phyloP scores from a whole-genome alignment of 2,888 invertebrate genomes.

The Spodoptera picta region DNA sequence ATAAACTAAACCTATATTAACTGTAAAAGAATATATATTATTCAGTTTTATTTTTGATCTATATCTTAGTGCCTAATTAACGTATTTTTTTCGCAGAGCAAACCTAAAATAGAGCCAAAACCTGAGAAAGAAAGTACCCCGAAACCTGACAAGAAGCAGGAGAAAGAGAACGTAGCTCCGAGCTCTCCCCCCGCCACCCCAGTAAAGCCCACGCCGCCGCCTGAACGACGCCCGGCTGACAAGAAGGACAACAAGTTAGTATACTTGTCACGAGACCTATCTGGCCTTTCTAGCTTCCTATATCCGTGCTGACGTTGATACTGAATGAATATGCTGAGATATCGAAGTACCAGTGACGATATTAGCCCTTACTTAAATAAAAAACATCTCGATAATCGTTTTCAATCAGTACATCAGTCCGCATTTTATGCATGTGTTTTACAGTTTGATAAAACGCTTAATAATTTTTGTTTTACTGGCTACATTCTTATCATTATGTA shows the following conservation, averaged over 20 bases:
- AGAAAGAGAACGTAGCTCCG: conserved; percentile 86
- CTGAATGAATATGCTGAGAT: conserved; percentile 25
- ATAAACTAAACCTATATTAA: background rate
- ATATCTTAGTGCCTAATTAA: too few species aligned
- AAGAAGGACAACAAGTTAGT: conserved; percentile 84
- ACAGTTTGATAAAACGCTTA: conserved; percentile 43
- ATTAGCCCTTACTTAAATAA: conserved; percentile 1
- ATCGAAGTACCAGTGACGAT: conserved; percentile 4
- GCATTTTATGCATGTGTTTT: conserved; percentile 48
- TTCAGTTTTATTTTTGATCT: too few species aligned
- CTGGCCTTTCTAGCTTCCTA: background rate
- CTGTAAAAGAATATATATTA: too few species aligned
- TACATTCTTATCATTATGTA: conserved; percentile 12
- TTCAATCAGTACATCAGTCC: conserved; percentile 23
- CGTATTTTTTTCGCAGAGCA: conserved; percentile 63
- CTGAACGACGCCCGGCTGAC: conserved; percentile 68
- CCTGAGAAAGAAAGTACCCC: conserved; percentile 73
- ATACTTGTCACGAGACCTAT: background rate
- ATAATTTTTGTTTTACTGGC: conserved; percentile 44
- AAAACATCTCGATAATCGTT: too few species aligned
- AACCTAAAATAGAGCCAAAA: conserved; percentile 78
- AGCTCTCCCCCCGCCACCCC: conserved; percentile 76
- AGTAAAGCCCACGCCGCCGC: conserved; percentile 61
- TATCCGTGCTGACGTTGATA: conserved; percentile 20
- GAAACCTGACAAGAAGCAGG: conserved; percentile 82